Percentiles rank a stretch among this genome's conserved stretches.
These are phyloP conservation scores for Hydrotaea diabolus DNA, from an alignment of 2,888 invertebrate species.

Conservation along the genomic window DNA sequence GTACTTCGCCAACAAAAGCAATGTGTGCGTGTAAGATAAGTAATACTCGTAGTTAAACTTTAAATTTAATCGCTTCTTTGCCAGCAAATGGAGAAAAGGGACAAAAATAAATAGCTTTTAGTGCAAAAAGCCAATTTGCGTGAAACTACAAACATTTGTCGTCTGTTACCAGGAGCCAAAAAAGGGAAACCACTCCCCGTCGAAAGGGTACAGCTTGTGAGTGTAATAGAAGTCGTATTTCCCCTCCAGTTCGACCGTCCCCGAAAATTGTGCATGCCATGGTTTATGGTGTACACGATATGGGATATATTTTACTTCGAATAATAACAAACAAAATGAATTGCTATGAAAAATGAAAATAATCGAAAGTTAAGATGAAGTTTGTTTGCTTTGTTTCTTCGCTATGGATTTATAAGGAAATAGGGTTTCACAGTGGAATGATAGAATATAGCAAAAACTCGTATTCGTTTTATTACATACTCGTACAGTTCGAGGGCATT, in stretches of 20 bases:
- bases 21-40: conserved; percentile 42
- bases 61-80: neutral
- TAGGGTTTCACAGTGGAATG: neutral
- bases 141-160: conserved; percentile 52
- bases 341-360: conserved; percentile 3
- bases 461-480: too few relatives aligned
- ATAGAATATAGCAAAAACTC: too few relatives aligned
- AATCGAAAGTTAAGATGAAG: neutral
- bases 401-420: neutral
- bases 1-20: neutral
- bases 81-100: neutral
- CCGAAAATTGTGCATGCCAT: neutral
- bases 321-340: conserved; percentile 7
- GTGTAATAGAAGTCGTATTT: neutral
- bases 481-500: too few relatives aligned
- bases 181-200: neutral
- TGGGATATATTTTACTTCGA: neutral
- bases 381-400: neutral
- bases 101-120: conserved; percentile 31
- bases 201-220: neutral
- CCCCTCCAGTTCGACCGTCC: neutral
- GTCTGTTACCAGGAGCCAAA: neutral
- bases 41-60: conserved; percentile 41
- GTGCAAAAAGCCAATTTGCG: conserved; percentile 57
- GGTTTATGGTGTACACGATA: neutral